These are phyloP conservation scores for Diploptera punctata DNA, from an alignment of 2,888 invertebrate genomes.

Conservation along the genomic window DNA sequence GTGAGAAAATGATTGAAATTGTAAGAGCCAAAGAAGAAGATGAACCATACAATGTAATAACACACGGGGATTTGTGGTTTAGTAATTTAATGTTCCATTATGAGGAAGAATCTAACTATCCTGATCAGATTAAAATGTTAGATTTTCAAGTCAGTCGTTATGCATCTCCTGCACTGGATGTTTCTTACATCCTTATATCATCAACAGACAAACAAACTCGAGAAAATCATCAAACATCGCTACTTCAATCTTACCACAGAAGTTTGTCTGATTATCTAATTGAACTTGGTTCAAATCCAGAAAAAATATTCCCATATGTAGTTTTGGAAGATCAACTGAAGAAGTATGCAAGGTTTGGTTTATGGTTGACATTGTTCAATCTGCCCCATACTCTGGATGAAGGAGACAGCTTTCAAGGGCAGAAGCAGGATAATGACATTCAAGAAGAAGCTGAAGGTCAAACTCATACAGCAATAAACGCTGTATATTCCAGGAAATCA, in stretches of 20 bases:
- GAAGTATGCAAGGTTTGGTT: slow-evolving; percentile 21
- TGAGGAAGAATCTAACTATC: neutral
- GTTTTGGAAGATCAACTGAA: slow-evolving; percentile 40
- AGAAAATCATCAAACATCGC: slow-evolving; percentile 62
- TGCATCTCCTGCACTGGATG: slow-evolving; percentile 10
- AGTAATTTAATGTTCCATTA: neutral
- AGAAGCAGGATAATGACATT: too few relatives aligned
- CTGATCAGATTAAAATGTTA: neutral
- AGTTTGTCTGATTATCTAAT: slow-evolving; percentile 61
- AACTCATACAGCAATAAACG: too few relatives aligned
- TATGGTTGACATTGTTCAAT: slow-evolving; percentile 15
- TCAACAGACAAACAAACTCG: slow-evolving; percentile 58
- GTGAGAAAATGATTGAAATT: too few relatives aligned
- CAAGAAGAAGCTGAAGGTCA: too few relatives aligned
- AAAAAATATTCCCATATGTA: slow-evolving; percentile 60
- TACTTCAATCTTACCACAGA: slow-evolving; percentile 66
- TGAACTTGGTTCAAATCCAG: slow-evolving; percentile 66
- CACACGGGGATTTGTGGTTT: neutral
- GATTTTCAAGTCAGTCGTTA: slow-evolving; percentile 5
- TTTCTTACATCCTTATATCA: neutral
- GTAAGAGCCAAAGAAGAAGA: neutral
- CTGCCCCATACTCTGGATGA: slow-evolving; percentile 17
- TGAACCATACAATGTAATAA: neutral
- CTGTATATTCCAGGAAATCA: too few relatives aligned
- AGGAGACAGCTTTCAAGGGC: neutral